These are phyloP conservation scores for Symphodus melops DNA, from an alignment of 2,113 vertebrate species.

Conservation along the genomic window DNA sequence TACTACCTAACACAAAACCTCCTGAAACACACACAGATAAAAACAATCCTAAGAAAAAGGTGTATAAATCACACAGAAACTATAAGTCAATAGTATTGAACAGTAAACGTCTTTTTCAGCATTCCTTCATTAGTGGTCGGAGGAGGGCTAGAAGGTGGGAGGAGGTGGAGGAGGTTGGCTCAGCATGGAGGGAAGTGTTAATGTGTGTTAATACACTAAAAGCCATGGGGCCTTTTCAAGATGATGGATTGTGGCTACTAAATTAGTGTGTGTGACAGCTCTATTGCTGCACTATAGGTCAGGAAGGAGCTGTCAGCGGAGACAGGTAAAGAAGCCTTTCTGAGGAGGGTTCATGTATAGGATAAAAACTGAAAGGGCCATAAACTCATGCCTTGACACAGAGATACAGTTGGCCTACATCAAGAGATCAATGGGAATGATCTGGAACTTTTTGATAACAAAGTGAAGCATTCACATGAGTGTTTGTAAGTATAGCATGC, in stretches of 20 bases:
- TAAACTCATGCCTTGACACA: neutral
- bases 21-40: constrained; percentile 21
- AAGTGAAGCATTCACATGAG: neutral
- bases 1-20: constrained; percentile 37
- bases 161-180: constrained; percentile 22
- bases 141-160: constrained; percentile 13
- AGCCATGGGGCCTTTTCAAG: constrained; percentile 63
- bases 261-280: constrained; percentile 69
- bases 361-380: constrained; percentile 5
- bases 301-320: constrained; percentile 41
- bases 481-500: too few relatives aligned
- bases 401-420: constrained; percentile 6
- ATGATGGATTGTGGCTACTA: constrained; percentile 68
- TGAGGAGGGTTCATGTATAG: neutral
- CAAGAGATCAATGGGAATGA: neutral
- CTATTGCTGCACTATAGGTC: constrained; percentile 41
- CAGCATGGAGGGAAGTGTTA: constrained; percentile 55
- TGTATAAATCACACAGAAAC: constrained; percentile 70
- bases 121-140: constrained; percentile 53
- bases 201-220: constrained; percentile 81
- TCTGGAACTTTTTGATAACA: neutral
- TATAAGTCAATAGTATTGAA: constrained; percentile 62
- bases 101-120: constrained; percentile 57
- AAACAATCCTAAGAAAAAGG: constrained; percentile 71
- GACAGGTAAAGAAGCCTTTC: constrained; percentile 22